phyloP scores from a whole-genome alignment of 2,888 invertebrate species.

The Synanthedon myopaeformis region DNA sequence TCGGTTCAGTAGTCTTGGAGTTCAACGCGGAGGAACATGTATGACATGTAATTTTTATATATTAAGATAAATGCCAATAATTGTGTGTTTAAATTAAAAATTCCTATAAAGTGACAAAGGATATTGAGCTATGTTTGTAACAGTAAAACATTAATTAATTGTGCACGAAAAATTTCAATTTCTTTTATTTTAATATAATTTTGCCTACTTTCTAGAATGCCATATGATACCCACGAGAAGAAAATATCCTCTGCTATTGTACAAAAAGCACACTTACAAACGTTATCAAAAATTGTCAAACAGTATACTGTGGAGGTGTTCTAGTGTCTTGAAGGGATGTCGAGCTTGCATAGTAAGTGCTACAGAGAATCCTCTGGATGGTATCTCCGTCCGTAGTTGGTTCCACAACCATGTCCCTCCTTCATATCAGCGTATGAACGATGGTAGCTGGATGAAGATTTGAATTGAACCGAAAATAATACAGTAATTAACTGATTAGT shows the following conservation, averaged over 20 bases:
- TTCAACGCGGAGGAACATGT: no score
- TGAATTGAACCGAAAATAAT: no score
- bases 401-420: constrained; percentile 2
- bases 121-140: no score
- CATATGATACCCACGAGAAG: constrained; percentile 6
- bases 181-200: neutral
- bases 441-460: neutral
- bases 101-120: no score
- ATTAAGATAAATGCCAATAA: no score
- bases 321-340: constrained; percentile 8
- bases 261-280: constrained; percentile 7
- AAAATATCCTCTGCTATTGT: constrained; percentile 8
- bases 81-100: no score
- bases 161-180: neutral
- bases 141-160: no score
- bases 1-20: no score
- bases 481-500: no score
- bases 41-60: no score
- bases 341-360: constrained; percentile 8
- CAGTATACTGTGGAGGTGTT: constrained; percentile 11
- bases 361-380: neutral
- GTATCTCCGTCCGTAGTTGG: neutral
- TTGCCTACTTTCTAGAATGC: constrained; percentile 1
- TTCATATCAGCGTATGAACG: neutral
- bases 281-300: constrained; percentile 3